These are phyloP conservation scores for Empidonax alnorum DNA, from an alignment of 2,113 vertebrate genomes.

Conservation along the genomic window DNA sequence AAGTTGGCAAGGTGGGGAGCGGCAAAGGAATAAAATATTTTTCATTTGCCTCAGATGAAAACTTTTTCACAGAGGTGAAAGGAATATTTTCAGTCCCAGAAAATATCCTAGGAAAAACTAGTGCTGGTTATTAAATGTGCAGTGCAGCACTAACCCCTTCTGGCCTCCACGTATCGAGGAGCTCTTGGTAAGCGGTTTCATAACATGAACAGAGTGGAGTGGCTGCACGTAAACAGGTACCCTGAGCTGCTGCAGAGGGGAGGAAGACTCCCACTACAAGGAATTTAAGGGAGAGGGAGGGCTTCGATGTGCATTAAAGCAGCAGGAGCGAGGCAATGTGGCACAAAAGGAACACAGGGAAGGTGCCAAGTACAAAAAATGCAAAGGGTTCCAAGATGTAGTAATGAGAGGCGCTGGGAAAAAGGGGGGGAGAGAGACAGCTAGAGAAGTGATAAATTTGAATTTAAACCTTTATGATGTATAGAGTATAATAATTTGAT, in stretches of 20 bases:
- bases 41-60: background rate
- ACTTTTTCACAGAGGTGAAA: background rate
- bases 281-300: background rate
- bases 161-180: background rate
- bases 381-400: background rate
- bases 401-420: background rate
- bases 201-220: background rate
- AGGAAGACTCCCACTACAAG: background rate
- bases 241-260: background rate
- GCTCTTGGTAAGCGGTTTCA: background rate
- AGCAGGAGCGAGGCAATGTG: background rate
- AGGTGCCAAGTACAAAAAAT: background rate
- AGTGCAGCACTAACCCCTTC: background rate
- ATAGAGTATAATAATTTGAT: background rate
- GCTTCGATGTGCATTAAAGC: background rate
- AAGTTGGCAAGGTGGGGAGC: background rate
- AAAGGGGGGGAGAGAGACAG: background rate
- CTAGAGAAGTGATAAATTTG: background rate
- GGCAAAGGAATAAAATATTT: background rate
- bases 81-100: background rate
- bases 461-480: background rate
- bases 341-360: background rate
- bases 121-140: background rate
- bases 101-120: background rate
- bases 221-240: background rate